Base-by-base conservation (phyloP, 2,888 invertebrate genomes). In the Phyllotreta striolata region DNA sequence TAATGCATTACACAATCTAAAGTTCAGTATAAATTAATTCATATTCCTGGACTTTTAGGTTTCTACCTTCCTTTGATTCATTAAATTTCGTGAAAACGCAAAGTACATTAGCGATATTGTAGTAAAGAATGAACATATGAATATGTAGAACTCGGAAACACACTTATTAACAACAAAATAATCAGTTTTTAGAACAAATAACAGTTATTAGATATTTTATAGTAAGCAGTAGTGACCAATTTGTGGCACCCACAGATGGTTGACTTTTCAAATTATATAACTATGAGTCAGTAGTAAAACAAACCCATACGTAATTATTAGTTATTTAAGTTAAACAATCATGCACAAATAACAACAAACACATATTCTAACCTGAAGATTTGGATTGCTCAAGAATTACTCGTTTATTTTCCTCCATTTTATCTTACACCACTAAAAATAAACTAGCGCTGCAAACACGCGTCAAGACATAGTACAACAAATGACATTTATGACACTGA, bases 331-430 rank as follows among this genome's bases (percentile, higher is more conserved):
- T 49, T 56, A 59, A 54, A 37, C 39, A 51, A 35, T 41, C 47
- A 57, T 41, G 54, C 37, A 39, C 13, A 54, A 59, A n/a, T 39
- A 43, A 55, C 38, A 60, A 64, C 55, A 62, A 40, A 51, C 64
- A 72, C 60, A 70, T 55, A 64, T 73, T 72, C 78, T 76, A 78
- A 82, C 81, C 81, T 79, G 79, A 72, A 72, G 77, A 76, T 78
- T 79, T 81, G 68, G 79, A 73, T 76, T 80, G 79, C 75, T 80
- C 79, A 70, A 74, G 74, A 75, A 77, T 77, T 73, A 79, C 78
- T 77, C 79, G 79, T 77, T 76, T 79, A 79, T 79, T 81, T 80
- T 82, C 81, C 81, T 81, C 80, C 81, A 82, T 82, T 80, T 81
- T 81, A 67, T 65, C 66, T 70, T 64, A 66, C 69, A 62, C 67